phyloP scores from a whole-genome alignment of 2,888 invertebrate species.

The Tipula lateralis region DNA sequence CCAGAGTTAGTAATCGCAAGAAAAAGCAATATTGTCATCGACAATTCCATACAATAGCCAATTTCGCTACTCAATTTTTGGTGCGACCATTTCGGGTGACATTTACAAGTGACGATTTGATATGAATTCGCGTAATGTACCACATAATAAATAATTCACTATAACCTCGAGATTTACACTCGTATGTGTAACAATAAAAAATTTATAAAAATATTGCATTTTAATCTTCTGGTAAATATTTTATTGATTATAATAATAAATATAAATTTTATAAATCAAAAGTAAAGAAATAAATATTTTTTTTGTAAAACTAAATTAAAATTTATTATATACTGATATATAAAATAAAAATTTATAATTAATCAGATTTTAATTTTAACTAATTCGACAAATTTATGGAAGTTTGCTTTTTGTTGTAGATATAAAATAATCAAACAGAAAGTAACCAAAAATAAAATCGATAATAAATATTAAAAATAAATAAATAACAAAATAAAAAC shows the following conservation, averaged over 20 bases:
- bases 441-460: conserved; percentile 5
- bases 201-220: not conserved
- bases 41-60: too few relatives aligned
- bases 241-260: conserved; percentile 11
- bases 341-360: not conserved
- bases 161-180: too few relatives aligned
- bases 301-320: conserved; percentile 1
- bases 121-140: not conserved
- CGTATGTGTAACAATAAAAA: not conserved
- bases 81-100: too few relatives aligned
- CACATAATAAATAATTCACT: not conserved
- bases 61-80: too few relatives aligned
- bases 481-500: not conserved
- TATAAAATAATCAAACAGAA: not conserved
- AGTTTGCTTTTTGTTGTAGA: not conserved
- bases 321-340: not conserved
- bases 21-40: too few relatives aligned
- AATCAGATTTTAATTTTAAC: conserved; percentile 19
- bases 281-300: not conserved
- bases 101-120: too few relatives aligned
- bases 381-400: conserved; percentile 24
- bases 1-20: too few relatives aligned
- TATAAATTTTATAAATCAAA: not conserved
- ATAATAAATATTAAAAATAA: conserved; percentile 19
- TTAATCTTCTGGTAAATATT: not conserved